A percentile compares a stretch with the other conserved stretches of the same genome.
These are phyloP conservation scores for Halesus radiatus DNA, from an alignment of 1,140 invertebrate genomes.

Conservation along the genomic window DNA sequence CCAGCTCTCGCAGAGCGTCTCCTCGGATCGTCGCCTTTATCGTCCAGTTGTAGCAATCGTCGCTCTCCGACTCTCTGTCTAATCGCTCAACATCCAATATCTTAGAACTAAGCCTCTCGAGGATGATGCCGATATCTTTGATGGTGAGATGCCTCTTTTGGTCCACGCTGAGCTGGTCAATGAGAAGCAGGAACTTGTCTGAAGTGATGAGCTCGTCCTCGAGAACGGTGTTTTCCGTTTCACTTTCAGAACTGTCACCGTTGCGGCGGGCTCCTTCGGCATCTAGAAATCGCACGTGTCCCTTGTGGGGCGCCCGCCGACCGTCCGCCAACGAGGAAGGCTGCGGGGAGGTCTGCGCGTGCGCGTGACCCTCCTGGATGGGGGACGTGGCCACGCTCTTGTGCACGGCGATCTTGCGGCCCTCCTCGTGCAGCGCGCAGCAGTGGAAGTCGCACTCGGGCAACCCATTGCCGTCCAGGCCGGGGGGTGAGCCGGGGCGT, in stretches of 20 bases:
- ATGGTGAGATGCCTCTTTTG: slow-evolving; percentile 92
- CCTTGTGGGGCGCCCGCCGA: slow-evolving; percentile 71
- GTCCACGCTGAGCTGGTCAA: slow-evolving; percentile 92
- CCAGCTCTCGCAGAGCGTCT: slow-evolving; percentile 89
- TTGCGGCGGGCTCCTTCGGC: slow-evolving; percentile 75
- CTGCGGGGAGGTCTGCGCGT: slow-evolving; percentile 74
- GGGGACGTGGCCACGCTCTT: slow-evolving; percentile 92
- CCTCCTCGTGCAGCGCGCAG: slow-evolving; percentile 92
- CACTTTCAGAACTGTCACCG: slow-evolving; percentile 90
- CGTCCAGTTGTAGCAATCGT: slow-evolving; percentile 95
- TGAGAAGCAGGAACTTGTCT: slow-evolving; percentile 92
- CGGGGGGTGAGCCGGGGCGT: slow-evolving; percentile 71
- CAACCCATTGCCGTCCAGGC: slow-evolving; percentile 71
- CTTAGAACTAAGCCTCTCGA: slow-evolving; percentile 91
- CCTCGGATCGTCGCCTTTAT: slow-evolving; percentile 93
- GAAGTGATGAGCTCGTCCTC: slow-evolving; percentile 90
- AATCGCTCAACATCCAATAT: slow-evolving; percentile 93
- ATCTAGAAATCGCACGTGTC: slow-evolving; percentile 83
- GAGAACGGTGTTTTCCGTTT: slow-evolving; percentile 92
- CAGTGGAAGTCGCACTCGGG: slow-evolving; percentile 95
- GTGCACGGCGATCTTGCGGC: slow-evolving; percentile 89
- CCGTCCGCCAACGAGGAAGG: slow-evolving; percentile 68
- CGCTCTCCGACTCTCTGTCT: slow-evolving; percentile 90
- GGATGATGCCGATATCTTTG: slow-evolving; percentile 94
- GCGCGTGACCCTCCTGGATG: slow-evolving; percentile 84